Evolutionary conservation across 1,140 invertebrate species (phyloP).

Genomic region (Pogonus chalceus): DNA sequence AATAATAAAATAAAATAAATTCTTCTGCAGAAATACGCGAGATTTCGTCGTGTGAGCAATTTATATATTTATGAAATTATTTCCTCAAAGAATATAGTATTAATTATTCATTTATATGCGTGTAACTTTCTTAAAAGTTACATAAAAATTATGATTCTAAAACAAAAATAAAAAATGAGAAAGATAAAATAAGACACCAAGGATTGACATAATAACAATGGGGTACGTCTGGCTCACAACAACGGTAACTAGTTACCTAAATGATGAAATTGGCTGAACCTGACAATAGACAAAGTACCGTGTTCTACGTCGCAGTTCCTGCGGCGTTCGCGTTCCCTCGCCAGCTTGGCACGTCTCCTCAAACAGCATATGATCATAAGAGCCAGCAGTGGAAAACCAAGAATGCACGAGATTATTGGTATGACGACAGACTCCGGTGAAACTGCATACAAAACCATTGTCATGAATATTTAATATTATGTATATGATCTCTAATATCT

Average conservation of each 20-base stretch:
- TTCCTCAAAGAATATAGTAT: too few relatives aligned
- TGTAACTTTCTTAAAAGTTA: too few relatives aligned
- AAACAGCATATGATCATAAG: conserved; percentile 79
- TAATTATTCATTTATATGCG: too few relatives aligned
- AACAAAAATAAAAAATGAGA: too few relatives aligned
- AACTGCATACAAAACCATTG: conserved; percentile 50
- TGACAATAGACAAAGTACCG: conserved; percentile 66
- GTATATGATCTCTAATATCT: neutral
- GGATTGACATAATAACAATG: too few relatives aligned
- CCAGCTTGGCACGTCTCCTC: conserved; percentile 67
- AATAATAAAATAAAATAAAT: too few relatives aligned
- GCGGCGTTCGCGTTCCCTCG: conserved; percentile 62
- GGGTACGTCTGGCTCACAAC: too few relatives aligned
- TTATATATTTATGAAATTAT: too few relatives aligned
- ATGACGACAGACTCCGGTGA: conserved; percentile 79
- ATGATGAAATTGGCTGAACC: conserved; percentile 61
- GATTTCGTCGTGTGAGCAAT: too few relatives aligned
- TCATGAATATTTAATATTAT: conserved; percentile 1
- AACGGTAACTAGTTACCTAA: conserved; percentile 44
- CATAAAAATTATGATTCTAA: too few relatives aligned
- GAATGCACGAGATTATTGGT: conserved; percentile 79
- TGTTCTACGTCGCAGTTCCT: conserved; percentile 68
- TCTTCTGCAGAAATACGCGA: too few relatives aligned
- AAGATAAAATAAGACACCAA: too few relatives aligned
- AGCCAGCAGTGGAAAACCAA: conserved; percentile 75